Evolutionary conservation across 1,140 invertebrate genomes (phyloP).

Genomic region (Steinernema feltiae): DNA sequence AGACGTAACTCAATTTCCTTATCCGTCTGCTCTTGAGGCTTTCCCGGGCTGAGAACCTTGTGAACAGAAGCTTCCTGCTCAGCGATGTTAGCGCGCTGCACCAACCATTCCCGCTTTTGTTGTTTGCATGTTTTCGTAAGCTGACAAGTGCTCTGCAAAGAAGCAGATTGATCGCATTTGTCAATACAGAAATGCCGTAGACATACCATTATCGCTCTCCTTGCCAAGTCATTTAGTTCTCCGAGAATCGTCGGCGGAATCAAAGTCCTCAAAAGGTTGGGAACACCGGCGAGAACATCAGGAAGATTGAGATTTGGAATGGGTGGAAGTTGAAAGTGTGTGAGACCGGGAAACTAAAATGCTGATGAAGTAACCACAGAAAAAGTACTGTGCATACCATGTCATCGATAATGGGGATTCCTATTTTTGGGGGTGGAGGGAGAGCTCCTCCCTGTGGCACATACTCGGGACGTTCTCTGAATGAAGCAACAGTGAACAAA

Average conservation of each 20-base stretch:
- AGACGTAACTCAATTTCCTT: not conserved
- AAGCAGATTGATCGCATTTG: not conserved
- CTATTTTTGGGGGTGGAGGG: conserved; percentile 1
- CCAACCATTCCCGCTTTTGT: not conserved
- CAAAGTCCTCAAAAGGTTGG: not conserved
- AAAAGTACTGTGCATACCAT: not conserved
- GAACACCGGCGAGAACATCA: not conserved
- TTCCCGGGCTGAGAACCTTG: not conserved
- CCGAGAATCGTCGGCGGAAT: not conserved
- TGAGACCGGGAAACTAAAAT: not conserved
- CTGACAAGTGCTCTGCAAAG: not conserved
- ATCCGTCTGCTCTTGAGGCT: not conserved
- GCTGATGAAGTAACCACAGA: not conserved
- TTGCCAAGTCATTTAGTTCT: not conserved
- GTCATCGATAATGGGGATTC: not conserved
- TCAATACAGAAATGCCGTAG: not conserved
- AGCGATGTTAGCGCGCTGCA: not conserved
- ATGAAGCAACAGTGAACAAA: too few relatives aligned
- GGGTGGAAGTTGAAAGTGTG: not conserved
- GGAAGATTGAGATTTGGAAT: not conserved
- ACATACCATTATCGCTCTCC: not conserved
- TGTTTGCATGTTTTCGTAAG: not conserved
- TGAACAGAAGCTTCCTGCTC: not conserved
- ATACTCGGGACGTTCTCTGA: not conserved
- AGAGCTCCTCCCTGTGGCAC: not conserved